Percentiles rank a stretch among this genome's conserved stretches.
Evolutionary conservation across 2,797 vertebrate genomes (phyloP).

Genomic region (Alfaro cultratus): DNA sequence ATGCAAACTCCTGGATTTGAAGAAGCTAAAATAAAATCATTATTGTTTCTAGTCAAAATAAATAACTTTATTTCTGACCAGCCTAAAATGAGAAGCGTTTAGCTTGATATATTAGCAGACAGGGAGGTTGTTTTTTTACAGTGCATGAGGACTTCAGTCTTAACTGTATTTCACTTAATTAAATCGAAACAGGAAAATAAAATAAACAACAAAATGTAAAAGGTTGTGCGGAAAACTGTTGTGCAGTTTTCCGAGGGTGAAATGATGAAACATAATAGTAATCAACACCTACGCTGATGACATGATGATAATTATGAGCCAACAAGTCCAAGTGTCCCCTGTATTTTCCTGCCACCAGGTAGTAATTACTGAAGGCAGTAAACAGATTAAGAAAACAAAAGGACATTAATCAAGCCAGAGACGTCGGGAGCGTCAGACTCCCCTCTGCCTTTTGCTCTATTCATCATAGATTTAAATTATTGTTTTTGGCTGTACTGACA

Average conservation of each 20-base stretch:
- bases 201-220: neutral
- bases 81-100: neutral
- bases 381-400: constrained; percentile 61
- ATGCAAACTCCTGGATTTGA: neutral
- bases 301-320: constrained; percentile 28
- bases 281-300: constrained; percentile 9
- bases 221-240: neutral
- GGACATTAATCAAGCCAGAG: constrained; percentile 59
- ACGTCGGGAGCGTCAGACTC: constrained; percentile 10
- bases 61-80: neutral
- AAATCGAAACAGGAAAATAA: neutral
- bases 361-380: constrained; percentile 56
- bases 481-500: neutral
- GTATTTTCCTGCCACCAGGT: constrained; percentile 35
- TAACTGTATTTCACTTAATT: neutral
- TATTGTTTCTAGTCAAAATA: neutral
- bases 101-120: neutral
- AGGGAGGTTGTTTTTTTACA: neutral
- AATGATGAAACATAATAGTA: constrained; percentile 1
- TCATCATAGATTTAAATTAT: neutral
- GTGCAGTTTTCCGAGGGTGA: neutral
- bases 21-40: neutral
- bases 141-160: neutral
- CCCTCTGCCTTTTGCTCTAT: constrained; percentile 4
- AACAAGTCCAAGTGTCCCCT: constrained; percentile 30